A percentile compares a stretch with the other conserved stretches of the same genome.
Evolutionary conservation across 2,797 vertebrate species (phyloP).

Genomic region (Sus cebifrons): DNA sequence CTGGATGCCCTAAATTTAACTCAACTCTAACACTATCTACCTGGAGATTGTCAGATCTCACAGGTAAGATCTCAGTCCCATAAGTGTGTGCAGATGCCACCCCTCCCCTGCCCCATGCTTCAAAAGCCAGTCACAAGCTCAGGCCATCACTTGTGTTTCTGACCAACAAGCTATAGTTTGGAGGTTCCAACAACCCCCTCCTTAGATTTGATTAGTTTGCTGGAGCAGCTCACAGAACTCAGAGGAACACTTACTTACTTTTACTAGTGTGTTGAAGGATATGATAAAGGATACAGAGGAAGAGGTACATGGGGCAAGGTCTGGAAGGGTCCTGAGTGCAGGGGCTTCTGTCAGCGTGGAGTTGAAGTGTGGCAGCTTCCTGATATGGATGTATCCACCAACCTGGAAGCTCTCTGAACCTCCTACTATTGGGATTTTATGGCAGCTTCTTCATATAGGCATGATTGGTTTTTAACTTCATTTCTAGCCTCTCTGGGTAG

Average conservation of each 20-base stretch:
- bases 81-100: neutral
- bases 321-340: neutral
- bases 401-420: neutral
- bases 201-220: neutral
- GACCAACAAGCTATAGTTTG: neutral
- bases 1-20: neutral
- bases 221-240: neutral
- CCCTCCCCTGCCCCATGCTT: accelerated
- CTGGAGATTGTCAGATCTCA: neutral
- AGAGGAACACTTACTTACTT: neutral
- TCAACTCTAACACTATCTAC: neutral
- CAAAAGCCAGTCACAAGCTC: neutral
- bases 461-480: neutral
- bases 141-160: neutral
- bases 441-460: neutral
- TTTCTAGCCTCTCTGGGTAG: neutral
- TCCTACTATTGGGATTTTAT: neutral
- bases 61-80: neutral
- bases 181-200: too few relatives aligned
- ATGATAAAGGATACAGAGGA: neutral
- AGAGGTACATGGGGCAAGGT: neutral
- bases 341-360: neutral
- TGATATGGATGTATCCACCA: neutral
- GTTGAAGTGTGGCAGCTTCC: neutral
- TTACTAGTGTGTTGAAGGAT: neutral